Evolutionary conservation across 2,113 vertebrate species (phyloP).

Genomic region (Aplodontia rufa): DNA sequence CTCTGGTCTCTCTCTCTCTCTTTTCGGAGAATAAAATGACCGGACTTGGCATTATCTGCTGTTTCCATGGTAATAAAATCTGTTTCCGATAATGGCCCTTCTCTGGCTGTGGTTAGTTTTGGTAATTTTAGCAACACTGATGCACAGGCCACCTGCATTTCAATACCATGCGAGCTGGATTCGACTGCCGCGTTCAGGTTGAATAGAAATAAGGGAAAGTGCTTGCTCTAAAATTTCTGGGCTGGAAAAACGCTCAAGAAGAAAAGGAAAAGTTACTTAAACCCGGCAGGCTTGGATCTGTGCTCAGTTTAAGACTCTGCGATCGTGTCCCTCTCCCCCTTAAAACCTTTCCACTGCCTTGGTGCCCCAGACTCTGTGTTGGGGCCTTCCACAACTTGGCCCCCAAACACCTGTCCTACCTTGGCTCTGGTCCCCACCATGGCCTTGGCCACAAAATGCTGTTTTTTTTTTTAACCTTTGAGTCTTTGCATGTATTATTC

Average conservation of each 20-base stretch:
- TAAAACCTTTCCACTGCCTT: neutral
- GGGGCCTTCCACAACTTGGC: neutral
- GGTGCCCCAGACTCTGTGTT: fast-evolving
- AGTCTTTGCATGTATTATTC: neutral
- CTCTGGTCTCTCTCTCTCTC: slow-evolving; percentile 55
- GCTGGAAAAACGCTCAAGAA: slow-evolving; percentile 31
- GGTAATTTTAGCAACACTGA: slow-evolving; percentile 83
- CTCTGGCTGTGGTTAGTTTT: slow-evolving; percentile 75
- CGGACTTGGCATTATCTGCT: slow-evolving; percentile 79
- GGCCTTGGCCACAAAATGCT: neutral
- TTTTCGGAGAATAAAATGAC: slow-evolving; percentile 47
- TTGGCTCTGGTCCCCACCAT: neutral
- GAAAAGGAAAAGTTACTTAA: slow-evolving; percentile 58
- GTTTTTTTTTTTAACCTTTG: neutral
- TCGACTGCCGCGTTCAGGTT: slow-evolving; percentile 62
- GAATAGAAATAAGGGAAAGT: slow-evolving; percentile 74
- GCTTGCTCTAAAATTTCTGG: slow-evolving; percentile 59
- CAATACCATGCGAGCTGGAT: slow-evolving; percentile 62
- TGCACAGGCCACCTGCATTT: slow-evolving; percentile 80
- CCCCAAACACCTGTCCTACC: neutral
- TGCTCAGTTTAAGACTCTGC: neutral
- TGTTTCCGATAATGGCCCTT: slow-evolving; percentile 84
- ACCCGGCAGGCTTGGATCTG: neutral
- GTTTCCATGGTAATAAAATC: slow-evolving; percentile 87
- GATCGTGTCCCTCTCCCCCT: neutral